A percentile compares a stretch with the other conserved stretches of the same genome.
Conservation (phyloP, 2,113 vertebrate species). For the Seriola quinqueradiata region DNA sequence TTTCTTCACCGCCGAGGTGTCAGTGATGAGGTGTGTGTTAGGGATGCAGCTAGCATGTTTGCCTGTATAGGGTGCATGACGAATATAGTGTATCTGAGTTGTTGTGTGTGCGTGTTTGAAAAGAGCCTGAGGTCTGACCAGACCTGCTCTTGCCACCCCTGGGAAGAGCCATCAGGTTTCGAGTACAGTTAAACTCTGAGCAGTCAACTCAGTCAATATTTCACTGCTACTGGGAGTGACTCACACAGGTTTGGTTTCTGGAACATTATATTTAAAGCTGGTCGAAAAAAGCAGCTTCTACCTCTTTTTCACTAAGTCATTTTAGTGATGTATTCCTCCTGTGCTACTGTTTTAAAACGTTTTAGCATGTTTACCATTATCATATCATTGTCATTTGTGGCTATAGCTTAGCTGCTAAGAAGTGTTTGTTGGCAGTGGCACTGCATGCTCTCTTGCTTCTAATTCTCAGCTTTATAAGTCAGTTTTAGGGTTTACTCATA, state of each 20-base stretch:
- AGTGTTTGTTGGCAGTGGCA: background rate
- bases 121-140: constrained; percentile 43
- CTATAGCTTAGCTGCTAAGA: background rate
- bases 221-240: constrained; percentile 26
- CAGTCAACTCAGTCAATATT: constrained; percentile 54
- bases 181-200: constrained; percentile 30
- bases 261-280: constrained; percentile 48
- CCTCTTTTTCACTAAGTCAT: background rate
- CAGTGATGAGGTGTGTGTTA: constrained; percentile 23
- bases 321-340: background rate
- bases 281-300: constrained; percentile 1
- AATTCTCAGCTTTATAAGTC: background rate
- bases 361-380: background rate
- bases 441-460: background rate
- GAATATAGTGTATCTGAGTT: constrained; percentile 8
- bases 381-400: background rate
- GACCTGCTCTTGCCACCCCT: constrained; percentile 13
- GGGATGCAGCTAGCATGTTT: constrained; percentile 22
- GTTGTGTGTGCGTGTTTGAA: constrained; percentile 2
- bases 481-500: background rate
- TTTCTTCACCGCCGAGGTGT: constrained; percentile 33
- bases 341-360: background rate
- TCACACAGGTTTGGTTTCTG: constrained; percentile 49
- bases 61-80: constrained; percentile 3
- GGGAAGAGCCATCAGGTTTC: constrained; percentile 51